Conservation (phyloP, 2,113 vertebrate species). For the Cephalopholis sonnerati region DNA sequence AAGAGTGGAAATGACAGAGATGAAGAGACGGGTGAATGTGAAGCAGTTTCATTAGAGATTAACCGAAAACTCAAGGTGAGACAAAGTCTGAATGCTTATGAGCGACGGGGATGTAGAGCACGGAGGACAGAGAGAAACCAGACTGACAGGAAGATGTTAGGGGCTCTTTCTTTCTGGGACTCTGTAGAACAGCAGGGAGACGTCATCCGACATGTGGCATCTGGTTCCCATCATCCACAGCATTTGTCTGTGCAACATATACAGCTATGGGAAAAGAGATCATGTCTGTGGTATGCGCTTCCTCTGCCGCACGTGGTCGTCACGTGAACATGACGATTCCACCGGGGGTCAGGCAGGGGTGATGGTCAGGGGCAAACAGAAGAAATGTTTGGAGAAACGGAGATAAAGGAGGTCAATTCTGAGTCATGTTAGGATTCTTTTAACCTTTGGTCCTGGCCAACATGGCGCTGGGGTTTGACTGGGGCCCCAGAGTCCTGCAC, state of each 20-base stretch:
- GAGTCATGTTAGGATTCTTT: neutral
- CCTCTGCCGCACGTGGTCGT: conserved; percentile 64
- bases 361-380: neutral
- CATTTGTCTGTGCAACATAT: conserved; percentile 67
- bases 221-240: conserved; percentile 77
- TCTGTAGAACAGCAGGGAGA: conserved; percentile 54
- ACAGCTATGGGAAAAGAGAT: conserved; percentile 73
- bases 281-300: conserved; percentile 75
- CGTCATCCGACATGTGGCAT: conserved; percentile 71
- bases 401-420: neutral
- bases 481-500: neutral
- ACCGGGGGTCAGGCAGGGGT: conserved; percentile 45
- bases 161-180: conserved; percentile 39
- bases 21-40: neutral
- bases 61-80: neutral
- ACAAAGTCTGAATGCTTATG: conserved; percentile 3
- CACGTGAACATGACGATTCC: conserved; percentile 54
- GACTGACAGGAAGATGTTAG: conserved; percentile 38
- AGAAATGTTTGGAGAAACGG: neutral
- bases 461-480: neutral
- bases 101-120: neutral
- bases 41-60: neutral
- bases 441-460: neutral
- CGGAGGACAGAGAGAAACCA: conserved; percentile 35
- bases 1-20: conserved; percentile 1